Percentiles rank a stretch among this genome's conserved stretches.
These are phyloP conservation scores for Tipula unca DNA, from an alignment of 2,888 invertebrate species.

Conservation along the genomic window DNA sequence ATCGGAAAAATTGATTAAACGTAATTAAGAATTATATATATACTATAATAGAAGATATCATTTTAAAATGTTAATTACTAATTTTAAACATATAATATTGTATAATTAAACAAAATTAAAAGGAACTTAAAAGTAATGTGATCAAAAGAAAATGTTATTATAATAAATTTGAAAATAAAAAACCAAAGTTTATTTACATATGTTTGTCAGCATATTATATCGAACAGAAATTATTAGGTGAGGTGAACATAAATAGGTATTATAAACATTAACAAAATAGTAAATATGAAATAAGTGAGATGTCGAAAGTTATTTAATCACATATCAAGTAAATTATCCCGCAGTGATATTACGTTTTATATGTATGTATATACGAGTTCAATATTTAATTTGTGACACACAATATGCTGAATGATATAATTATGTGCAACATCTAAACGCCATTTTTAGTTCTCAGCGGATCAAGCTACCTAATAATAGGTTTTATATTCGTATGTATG, in stretches of 20 bases:
- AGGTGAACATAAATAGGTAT: background rate
- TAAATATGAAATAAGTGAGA: background rate
- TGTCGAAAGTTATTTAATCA: background rate
- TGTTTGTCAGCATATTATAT: constrained; percentile 2
- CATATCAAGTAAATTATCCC: background rate
- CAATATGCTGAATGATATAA: no score
- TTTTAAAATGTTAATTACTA: background rate
- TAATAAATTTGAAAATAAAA: background rate
- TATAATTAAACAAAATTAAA: background rate
- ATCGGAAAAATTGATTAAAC: background rate
- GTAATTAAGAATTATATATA: background rate
- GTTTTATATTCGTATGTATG: no score
- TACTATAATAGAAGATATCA: background rate
- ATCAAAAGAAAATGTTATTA: background rate
- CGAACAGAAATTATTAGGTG: constrained; percentile 14
- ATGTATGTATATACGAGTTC: no score
- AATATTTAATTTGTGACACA: no score
- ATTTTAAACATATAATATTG: background rate
- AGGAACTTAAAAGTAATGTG: background rate
- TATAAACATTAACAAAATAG: background rate
- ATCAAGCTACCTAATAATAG: no score
- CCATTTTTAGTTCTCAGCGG: no score
- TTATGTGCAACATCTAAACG: no score
- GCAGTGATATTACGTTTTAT: no score
- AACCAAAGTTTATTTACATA: constrained; percentile 14